A percentile compares a stretch with the other conserved stretches of the same genome.
Conservation (phyloP, 2,797 vertebrate genomes). For the Acanthurus tractus region DNA sequence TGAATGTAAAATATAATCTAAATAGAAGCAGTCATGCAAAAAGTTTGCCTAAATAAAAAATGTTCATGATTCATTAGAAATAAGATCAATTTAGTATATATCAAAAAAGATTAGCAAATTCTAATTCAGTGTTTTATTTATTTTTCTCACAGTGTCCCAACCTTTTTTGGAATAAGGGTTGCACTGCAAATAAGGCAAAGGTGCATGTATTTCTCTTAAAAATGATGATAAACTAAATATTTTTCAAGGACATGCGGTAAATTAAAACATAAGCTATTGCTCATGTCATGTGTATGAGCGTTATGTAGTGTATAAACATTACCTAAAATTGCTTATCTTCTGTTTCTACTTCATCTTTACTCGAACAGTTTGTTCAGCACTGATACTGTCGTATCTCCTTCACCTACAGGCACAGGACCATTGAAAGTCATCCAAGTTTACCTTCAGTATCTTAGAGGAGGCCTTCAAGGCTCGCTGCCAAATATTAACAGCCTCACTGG, state of each 20-base stretch:
- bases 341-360: constrained; percentile 22
- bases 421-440: constrained; percentile 64
- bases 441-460: constrained; percentile 37
- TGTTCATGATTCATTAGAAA: background rate
- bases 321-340: constrained; percentile 10
- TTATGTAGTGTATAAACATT: background rate
- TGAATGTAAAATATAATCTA: background rate
- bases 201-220: background rate
- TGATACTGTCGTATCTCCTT: constrained; percentile 31
- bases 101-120: too few species aligned
- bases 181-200: background rate
- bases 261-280: background rate
- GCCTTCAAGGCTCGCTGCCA: constrained; percentile 47
- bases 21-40: background rate
- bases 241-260: background rate
- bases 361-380: constrained; percentile 2
- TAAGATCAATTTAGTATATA: too few species aligned
- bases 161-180: background rate
- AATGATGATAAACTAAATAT: background rate
- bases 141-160: too few species aligned
- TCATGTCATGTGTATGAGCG: background rate
- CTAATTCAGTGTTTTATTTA: too few species aligned
- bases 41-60: background rate
- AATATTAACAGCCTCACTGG: constrained; percentile 46
- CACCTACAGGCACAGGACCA: constrained; percentile 37